phyloP scores from a whole-genome alignment of 2,113 vertebrate species.

The Odocoileus virginianus region DNA sequence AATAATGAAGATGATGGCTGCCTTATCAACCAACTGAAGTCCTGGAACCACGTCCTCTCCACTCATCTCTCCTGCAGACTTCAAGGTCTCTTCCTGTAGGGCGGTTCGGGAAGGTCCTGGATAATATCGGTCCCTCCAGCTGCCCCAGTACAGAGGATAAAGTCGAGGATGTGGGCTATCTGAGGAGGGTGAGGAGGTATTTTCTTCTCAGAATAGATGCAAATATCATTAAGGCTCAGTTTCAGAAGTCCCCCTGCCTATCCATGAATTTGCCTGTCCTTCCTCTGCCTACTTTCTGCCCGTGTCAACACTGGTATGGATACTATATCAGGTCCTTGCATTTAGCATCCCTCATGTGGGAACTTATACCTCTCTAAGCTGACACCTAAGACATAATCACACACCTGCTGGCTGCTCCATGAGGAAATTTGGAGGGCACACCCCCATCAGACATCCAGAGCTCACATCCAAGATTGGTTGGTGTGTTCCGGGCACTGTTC shows the following conservation, averaged over 20 bases:
- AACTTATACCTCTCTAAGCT: neutral
- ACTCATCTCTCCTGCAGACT: neutral
- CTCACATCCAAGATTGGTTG: neutral
- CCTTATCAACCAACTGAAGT: neutral
- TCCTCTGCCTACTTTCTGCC: neutral
- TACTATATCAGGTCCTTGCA: neutral
- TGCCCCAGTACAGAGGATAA: neutral
- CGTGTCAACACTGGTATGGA: neutral
- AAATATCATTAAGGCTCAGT: conserved; percentile 11
- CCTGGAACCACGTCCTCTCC: neutral
- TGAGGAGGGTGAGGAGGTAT: neutral
- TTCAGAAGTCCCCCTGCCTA: neutral
- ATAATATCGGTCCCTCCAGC: neutral
- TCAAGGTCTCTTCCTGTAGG: neutral
- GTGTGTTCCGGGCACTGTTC: neutral
- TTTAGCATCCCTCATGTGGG: neutral
- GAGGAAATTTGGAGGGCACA: no score
- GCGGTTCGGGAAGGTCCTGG: neutral
- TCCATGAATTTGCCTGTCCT: conserved; percentile 35
- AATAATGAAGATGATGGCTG: neutral
- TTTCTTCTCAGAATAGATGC: conserved; percentile 34
- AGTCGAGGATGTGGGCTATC: neutral
- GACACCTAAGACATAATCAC: neutral
- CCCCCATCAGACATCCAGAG: neutral
- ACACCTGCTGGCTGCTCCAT: neutral